These are phyloP conservation scores for Zygothrica quintamaculata DNA, from an alignment of 2,888 invertebrate species.

Conservation along the genomic window DNA sequence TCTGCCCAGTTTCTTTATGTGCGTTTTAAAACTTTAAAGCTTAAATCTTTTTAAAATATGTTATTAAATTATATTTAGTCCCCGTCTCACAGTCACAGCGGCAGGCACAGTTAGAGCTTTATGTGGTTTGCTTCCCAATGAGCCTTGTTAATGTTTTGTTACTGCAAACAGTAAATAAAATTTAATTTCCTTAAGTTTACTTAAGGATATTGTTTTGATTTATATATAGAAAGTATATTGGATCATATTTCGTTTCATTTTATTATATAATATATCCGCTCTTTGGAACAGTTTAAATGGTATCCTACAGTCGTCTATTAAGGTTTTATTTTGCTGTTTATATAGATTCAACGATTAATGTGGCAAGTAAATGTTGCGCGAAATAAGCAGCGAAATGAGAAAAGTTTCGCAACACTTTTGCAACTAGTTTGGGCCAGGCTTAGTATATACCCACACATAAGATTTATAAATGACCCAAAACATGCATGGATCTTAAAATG, in stretches of 20 bases:
- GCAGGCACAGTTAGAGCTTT: too few species aligned
- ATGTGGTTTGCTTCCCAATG: too few species aligned
- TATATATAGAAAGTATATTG: too few species aligned
- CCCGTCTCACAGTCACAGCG: too few species aligned
- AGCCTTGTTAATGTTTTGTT: too few species aligned
- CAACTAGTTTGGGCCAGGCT: slow-evolving; percentile 35
- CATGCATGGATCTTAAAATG: slow-evolving; percentile 39
- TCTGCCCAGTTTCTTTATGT: neutral
- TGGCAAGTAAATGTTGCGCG: slow-evolving; percentile 75
- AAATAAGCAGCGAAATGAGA: slow-evolving; percentile 74
- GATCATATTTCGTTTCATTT: too few species aligned
- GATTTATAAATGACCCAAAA: slow-evolving; percentile 73
- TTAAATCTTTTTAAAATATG: too few species aligned
- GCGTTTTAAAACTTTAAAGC: neutral
- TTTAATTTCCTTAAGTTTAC: too few species aligned
- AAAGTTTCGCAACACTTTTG: slow-evolving; percentile 63
- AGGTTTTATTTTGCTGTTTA: neutral
- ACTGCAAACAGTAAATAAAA: too few species aligned
- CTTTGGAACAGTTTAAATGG: neutral
- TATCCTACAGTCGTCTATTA: slow-evolving; percentile 1
- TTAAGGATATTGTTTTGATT: too few species aligned
- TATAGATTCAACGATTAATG: slow-evolving; percentile 73
- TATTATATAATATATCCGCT: too few species aligned
- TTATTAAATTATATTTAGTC: too few species aligned
- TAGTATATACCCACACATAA: slow-evolving; percentile 23